phyloP scores from a whole-genome alignment of 2,888 invertebrate species.

The Trypoxylon attenuatum region DNA sequence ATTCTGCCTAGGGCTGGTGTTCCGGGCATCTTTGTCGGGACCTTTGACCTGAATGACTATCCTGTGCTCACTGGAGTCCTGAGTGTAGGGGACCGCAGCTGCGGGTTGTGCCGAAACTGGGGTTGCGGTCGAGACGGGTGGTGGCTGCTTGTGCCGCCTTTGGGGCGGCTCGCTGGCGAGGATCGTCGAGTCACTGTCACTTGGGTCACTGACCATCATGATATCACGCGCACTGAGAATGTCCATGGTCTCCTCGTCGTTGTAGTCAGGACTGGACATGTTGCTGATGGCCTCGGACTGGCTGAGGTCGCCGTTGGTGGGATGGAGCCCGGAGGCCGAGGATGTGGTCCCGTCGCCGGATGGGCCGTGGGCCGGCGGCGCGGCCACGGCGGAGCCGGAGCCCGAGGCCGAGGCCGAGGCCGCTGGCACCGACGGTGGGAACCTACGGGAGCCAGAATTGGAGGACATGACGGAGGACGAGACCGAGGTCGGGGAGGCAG shows the following conservation, averaged over 20 bases:
- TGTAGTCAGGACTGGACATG: conserved; percentile 92
- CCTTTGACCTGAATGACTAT: conserved; percentile 89
- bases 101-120: no score
- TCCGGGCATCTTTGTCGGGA: conserved; percentile 75
- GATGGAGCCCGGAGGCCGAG: conserved; percentile 58
- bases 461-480: conserved; percentile 92
- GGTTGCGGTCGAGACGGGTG: conserved; percentile 3
- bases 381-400: no score
- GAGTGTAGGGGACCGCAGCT: conserved; percentile 36
- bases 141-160: conserved; percentile 69
- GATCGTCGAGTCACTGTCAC: conserved; percentile 92
- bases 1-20: conserved; percentile 66
- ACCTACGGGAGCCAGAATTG: conserved; percentile 82
- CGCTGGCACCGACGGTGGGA: conserved; percentile 72
- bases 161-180: conserved; percentile 87
- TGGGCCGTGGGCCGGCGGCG: conserved; percentile 54
- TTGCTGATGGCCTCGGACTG: conserved; percentile 91
- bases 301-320: conserved; percentile 83
- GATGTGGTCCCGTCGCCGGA: conserved; percentile 47
- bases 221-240: conserved; percentile 86
- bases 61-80: conserved; percentile 81
- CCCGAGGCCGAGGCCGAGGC: conserved; percentile 38
- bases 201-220: conserved; percentile 92
- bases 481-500: conserved; percentile 89
- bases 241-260: conserved; percentile 89